These are phyloP conservation scores for Tetranychus urticae DNA, from an alignment of 1,140 invertebrate species.

Conservation along the genomic window DNA sequence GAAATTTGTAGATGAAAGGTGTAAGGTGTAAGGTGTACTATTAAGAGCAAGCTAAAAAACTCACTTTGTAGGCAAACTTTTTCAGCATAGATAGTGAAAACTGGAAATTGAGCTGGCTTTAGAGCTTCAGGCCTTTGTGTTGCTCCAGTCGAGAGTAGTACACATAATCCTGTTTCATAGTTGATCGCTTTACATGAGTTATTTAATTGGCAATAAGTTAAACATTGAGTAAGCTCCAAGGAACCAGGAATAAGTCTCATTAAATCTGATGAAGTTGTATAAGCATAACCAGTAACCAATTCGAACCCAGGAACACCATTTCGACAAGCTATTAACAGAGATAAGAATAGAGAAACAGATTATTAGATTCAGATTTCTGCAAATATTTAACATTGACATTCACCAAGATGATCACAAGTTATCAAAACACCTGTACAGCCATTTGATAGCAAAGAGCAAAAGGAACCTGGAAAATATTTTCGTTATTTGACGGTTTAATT, in stretches of 20 bases:
- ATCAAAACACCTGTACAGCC: too few relatives aligned
- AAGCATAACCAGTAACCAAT: constrained; percentile 71
- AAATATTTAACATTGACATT: too few relatives aligned
- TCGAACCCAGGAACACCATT: constrained; percentile 31
- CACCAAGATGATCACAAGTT: too few relatives aligned
- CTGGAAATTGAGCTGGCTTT: constrained; percentile 71
- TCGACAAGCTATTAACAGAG: neutral
- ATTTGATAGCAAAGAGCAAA: too few relatives aligned
- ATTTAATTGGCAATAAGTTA: constrained; percentile 66
- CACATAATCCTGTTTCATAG: constrained; percentile 81
- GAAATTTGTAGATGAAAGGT: too few relatives aligned
- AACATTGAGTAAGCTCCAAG: constrained; percentile 71
- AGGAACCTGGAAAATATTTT: too few relatives aligned
- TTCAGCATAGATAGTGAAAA: constrained; percentile 86
- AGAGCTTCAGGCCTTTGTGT: constrained; percentile 57
- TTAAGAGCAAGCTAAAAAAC: neutral
- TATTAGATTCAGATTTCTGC: too few relatives aligned
- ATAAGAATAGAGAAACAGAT: too few relatives aligned
- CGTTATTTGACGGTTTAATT: too few relatives aligned
- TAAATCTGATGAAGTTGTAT: constrained; percentile 50
- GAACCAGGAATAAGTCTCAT: constrained; percentile 67
- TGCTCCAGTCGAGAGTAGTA: constrained; percentile 43
- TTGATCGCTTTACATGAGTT: constrained; percentile 70
- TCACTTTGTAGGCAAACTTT: constrained; percentile 44
- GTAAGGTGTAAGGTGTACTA: too few relatives aligned